Percentiles rank a stretch among this genome's conserved stretches.
phyloP scores from a whole-genome alignment of 1,140 invertebrate genomes.

The Drosophila aff. region DNA sequence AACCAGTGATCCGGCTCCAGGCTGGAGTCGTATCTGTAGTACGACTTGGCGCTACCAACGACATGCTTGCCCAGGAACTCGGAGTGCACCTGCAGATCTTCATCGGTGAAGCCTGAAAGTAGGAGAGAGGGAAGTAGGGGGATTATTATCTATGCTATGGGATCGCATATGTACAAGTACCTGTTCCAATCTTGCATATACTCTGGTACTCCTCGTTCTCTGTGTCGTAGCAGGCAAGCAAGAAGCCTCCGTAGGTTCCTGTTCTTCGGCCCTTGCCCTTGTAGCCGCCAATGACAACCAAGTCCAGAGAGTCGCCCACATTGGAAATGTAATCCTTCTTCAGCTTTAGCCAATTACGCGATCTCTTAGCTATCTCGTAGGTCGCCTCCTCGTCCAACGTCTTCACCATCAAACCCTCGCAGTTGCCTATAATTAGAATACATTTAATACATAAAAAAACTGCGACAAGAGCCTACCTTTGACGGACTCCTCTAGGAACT shows the following conservation, averaged over 20 bases:
- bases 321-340: conserved; percentile 99
- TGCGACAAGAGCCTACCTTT: conserved; percentile 87
- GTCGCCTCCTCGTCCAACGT: conserved; percentile 96
- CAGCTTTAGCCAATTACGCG: conserved; percentile 98
- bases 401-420: conserved; percentile 99
- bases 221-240: conserved; percentile 98
- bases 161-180: conserved; percentile 77
- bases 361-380: conserved; percentile 99
- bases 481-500: conserved; percentile 98
- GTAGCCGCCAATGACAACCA: conserved; percentile 98
- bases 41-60: conserved; percentile 91
- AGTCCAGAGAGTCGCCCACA: conserved; percentile 96
- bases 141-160: too few relatives aligned
- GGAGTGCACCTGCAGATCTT: conserved; percentile 92
- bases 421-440: conserved; percentile 88
- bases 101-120: conserved; percentile 92
- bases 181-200: conserved; percentile 96
- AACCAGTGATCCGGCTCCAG: conserved; percentile 98
- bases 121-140: background rate
- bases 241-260: conserved; percentile 97
- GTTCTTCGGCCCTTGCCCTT: conserved; percentile 97
- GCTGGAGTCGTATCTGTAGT: conserved; percentile 93
- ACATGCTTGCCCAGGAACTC: conserved; percentile 92
- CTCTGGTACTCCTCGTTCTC: conserved; percentile 97
- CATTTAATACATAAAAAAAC: too few relatives aligned